A percentile compares a stretch with the other conserved stretches of the same genome.
These are phyloP conservation scores for Parnassius smintheus DNA, from an alignment of 2,888 invertebrate species.

Conservation along the genomic window DNA sequence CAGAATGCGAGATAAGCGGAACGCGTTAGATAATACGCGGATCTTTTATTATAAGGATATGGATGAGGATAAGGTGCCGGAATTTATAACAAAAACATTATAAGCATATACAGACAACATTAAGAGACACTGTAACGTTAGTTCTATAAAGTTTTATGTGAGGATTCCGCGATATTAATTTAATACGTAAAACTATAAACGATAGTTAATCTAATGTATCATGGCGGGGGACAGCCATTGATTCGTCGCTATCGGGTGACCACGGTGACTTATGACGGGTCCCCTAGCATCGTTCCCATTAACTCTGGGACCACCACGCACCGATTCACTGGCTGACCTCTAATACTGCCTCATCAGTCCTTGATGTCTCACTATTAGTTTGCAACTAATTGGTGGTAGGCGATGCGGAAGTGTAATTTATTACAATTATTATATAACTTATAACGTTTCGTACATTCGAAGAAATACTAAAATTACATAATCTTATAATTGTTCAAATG, in stretches of 20 bases:
- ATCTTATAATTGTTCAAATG: constrained; percentile 14
- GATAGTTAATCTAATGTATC: constrained; percentile 75
- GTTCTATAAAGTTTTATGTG: constrained; percentile 58
- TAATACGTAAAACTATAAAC: constrained; percentile 75
- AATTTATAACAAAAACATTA: too few relatives aligned
- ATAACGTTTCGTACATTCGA: too few relatives aligned
- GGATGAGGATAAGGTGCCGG: too few relatives aligned
- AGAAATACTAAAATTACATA: constrained; percentile 2
- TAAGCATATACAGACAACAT: too few relatives aligned
- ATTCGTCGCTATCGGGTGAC: constrained; percentile 71
- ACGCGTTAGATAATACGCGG: too few relatives aligned
- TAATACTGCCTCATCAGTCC: constrained; percentile 68
- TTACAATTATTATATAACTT: constrained; percentile 25
- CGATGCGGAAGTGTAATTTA: constrained; percentile 42
- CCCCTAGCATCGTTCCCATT: constrained; percentile 65
- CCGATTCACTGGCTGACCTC: constrained; percentile 35
- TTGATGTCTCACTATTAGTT: constrained; percentile 65
- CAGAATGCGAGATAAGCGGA: too few relatives aligned
- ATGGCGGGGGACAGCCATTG: constrained; percentile 76
- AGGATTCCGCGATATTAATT: constrained; percentile 72
- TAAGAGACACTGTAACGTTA: too few relatives aligned
- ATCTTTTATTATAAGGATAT: too few relatives aligned
- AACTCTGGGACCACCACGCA: constrained; percentile 41
- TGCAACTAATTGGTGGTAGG: constrained; percentile 82
- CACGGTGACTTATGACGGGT: constrained; percentile 70